Base-by-base conservation (phyloP, 2,888 invertebrate genomes). In the Diadromus collaris region DNA sequence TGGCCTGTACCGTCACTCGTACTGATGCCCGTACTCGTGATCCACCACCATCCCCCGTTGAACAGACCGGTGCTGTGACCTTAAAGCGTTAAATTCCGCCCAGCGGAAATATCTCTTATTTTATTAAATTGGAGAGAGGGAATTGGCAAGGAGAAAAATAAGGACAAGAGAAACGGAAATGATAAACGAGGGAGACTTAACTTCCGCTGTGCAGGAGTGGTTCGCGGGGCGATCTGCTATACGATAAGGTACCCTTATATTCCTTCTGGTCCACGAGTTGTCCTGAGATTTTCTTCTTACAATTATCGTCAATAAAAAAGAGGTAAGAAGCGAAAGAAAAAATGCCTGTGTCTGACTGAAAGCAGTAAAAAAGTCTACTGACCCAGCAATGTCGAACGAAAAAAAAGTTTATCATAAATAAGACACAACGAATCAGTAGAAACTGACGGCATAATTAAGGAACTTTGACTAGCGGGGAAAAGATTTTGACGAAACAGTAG, bases 21-120 rank as follows among this genome's bases (percentile, higher is more conserved):
- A 27, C 27, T 2, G 54, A 27, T 60, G 24, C 51, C 63, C 54
- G 32, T 29, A 34, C 46, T 71, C 48, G 34, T 32, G 10, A 21
- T 64, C 68, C 72, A 61, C 16, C 38, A 34, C 29, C 61, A n/a
- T 16, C 48, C 24, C 56, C 61, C 51, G 46, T 46, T 44, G 34
- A 56, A 16, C 44, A 51, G 38, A 71, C 68, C 70, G 67, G 70
- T 69, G 29, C 27, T 27, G 70, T 54, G 78, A 58, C 71, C 64
- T 63, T 61, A 71, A 27, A 1, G 21, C n/a, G 1, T 63, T 44
- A 60, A 41, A 29, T 58, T 32, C 29, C n/a, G 29, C 19, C 34
- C 51, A 34, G 4, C 16, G 51, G 32, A 19, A 67, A 13, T 21
- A 9, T 41, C n/a, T 46, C 27, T 46, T 13, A 29, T 29, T 19